Conservation (phyloP, 2,113 vertebrate species). For the Coptodon bakossiorum region DNA sequence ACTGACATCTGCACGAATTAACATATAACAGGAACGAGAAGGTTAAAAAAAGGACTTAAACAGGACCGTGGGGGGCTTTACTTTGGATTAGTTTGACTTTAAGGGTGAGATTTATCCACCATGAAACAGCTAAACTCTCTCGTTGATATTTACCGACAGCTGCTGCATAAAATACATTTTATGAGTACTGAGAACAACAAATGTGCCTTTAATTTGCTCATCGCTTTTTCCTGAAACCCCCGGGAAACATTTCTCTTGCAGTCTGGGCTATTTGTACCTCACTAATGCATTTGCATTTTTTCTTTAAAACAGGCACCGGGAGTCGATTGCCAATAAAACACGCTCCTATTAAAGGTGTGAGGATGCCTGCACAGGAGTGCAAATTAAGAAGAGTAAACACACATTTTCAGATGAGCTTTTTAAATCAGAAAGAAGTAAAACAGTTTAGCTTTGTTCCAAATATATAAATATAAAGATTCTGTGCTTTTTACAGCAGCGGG, state of each 20-base stretch:
- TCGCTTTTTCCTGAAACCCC: not conserved
- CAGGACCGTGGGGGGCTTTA: not conserved
- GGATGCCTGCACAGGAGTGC: not conserved
- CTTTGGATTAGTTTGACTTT: fast-evolving
- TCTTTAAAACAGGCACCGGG: not conserved
- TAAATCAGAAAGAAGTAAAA: not conserved
- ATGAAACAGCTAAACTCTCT: not conserved
- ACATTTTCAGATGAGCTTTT: fast-evolving
- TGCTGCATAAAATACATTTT: not conserved
- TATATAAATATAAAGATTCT: not conserved
- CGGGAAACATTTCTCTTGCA: not conserved
- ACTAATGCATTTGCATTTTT: not conserved
- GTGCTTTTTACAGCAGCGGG: not conserved
- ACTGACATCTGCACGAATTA: not conserved
- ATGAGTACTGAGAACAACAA: not conserved
- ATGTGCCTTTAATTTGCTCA: not conserved
- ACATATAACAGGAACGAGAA: not conserved
- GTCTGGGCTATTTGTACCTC: not conserved
- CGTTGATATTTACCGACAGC: not conserved
- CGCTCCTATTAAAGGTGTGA: fast-evolving
- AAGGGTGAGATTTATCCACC: not conserved
- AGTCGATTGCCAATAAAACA: not conserved
- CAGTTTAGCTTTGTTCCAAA: not conserved
- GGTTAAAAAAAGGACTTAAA: not conserved
- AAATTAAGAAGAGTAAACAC: not conserved